Conservation (phyloP, 2,797 vertebrate species). For the Acropternis orthonyx region DNA sequence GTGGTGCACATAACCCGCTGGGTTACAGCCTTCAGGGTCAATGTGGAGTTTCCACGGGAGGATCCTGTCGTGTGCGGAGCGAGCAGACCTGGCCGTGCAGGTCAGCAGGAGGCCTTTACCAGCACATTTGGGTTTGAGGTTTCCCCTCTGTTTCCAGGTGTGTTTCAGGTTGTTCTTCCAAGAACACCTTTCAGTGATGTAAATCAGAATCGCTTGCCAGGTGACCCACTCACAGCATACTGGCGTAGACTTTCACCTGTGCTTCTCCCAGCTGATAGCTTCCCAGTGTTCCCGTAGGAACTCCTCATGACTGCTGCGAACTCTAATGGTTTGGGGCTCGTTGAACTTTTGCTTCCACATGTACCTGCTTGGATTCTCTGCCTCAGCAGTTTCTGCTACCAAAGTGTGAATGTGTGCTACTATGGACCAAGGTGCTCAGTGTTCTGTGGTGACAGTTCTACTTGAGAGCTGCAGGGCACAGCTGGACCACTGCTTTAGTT, state of each 20-base stretch:
- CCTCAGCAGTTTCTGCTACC: background rate
- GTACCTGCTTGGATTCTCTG: background rate
- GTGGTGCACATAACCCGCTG: background rate
- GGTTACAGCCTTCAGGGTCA: background rate
- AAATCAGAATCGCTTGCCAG: background rate
- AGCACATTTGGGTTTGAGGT: background rate
- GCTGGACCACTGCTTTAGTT: background rate
- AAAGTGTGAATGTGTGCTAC: background rate
- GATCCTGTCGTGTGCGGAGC: background rate
- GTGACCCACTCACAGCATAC: background rate
- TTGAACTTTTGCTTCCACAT: background rate
- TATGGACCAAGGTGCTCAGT: background rate
- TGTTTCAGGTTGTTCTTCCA: background rate
- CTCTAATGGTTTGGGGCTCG: background rate
- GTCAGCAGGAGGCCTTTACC: background rate
- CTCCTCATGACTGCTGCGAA: fast-evolving
- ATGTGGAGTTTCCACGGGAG: background rate
- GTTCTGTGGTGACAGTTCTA: background rate
- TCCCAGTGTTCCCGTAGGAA: fast-evolving
- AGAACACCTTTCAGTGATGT: background rate
- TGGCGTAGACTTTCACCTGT: background rate
- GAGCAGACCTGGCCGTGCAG: background rate
- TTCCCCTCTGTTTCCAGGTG: background rate
- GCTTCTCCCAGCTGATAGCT: background rate
- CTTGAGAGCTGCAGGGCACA: background rate